A percentile compares a stretch with the other conserved stretches of the same genome.
These are phyloP conservation scores for Escarpia spicata DNA, from an alignment of 2,888 invertebrate genomes.

Conservation along the genomic window DNA sequence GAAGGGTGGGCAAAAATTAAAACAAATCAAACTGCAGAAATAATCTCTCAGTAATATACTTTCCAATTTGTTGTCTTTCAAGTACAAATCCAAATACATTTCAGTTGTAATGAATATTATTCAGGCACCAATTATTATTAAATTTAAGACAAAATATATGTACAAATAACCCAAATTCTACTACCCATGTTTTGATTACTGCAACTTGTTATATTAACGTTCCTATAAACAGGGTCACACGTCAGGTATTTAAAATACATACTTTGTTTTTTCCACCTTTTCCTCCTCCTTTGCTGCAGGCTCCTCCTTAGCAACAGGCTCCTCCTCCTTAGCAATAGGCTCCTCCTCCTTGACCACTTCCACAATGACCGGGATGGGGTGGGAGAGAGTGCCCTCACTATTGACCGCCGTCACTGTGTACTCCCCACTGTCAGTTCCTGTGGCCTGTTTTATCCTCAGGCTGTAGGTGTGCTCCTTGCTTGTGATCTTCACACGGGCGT, in stretches of 20 bases:
- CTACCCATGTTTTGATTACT: no score
- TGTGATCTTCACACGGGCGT: conserved; percentile 30
- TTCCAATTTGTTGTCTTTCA: no score
- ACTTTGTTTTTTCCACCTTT: conserved; percentile 17
- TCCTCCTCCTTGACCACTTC: conserved; percentile 21
- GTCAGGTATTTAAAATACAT: background rate
- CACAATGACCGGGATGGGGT: conserved; percentile 47
- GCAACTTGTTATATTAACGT: no score
- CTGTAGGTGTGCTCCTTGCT: conserved; percentile 43
- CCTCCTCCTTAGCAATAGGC: conserved; percentile 32
- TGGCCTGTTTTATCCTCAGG: conserved; percentile 46
- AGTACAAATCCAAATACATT: no score
- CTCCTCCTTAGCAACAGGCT: conserved; percentile 34
- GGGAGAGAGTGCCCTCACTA: conserved; percentile 44
- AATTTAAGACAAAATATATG: no score
- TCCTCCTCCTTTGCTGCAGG: conserved; percentile 31
- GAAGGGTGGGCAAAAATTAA: no score
- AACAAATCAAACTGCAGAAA: no score
- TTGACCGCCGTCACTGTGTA: conserved; percentile 54
- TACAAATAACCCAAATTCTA: no score
- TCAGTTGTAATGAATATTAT: no score
- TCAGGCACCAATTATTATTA: no score
- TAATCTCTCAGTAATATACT: no score
- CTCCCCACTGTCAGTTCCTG: conserved; percentile 47
- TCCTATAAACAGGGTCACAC: background rate